phyloP scores from a whole-genome alignment of 2,888 invertebrate species.

The Rotaria magnacalcarata region DNA sequence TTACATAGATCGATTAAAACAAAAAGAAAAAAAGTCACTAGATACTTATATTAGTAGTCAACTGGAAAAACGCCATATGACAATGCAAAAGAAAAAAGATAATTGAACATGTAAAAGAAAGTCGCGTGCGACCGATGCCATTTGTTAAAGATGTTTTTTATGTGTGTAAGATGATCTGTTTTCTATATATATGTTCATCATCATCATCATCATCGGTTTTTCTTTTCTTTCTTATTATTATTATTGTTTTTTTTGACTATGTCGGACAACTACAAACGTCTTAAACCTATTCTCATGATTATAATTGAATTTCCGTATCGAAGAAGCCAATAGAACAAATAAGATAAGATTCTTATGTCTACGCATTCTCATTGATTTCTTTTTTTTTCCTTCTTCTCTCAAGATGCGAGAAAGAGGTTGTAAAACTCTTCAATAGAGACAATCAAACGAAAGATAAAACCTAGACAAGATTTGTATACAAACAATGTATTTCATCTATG shows the following conservation, averaged over 20 bases:
- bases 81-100: not conserved
- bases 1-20: not conserved
- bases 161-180: slow-evolving; percentile 28
- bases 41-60: slow-evolving; percentile 29
- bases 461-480: not conserved
- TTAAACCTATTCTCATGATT: slow-evolving; percentile 22
- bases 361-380: not conserved
- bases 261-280: slow-evolving; percentile 31
- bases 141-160: slow-evolving; percentile 31
- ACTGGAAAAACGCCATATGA: slow-evolving; percentile 31
- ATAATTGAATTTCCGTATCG: slow-evolving; percentile 17
- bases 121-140: slow-evolving; percentile 31
- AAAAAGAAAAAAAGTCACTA: not conserved
- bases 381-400: not conserved
- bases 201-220: not conserved
- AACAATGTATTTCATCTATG: not conserved
- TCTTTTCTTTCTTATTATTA: not conserved
- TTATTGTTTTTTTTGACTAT: slow-evolving; percentile 4
- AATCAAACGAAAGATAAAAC: not conserved
- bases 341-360: not conserved
- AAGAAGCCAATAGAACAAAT: slow-evolving; percentile 26
- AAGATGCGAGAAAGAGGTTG: slow-evolving; percentile 27
- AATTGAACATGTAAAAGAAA: slow-evolving; percentile 23
- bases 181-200: slow-evolving; percentile 22
- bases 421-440: slow-evolving; percentile 8